phyloP scores from a whole-genome alignment of 2,888 invertebrate genomes.

The Aphidoletes aphidimyza region DNA sequence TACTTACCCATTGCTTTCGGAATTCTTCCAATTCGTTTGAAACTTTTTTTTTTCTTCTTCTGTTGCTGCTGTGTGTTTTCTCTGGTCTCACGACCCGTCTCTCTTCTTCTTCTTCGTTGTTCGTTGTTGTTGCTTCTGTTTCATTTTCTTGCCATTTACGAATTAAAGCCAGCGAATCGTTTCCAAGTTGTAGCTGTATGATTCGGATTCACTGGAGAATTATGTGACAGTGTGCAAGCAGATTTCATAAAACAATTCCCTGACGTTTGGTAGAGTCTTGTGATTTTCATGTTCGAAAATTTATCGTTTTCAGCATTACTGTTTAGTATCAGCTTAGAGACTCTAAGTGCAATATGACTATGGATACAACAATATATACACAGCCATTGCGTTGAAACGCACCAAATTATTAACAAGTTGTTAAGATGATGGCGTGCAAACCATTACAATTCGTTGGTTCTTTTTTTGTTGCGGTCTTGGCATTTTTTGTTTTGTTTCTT shows the following conservation, averaged over 20 bases:
- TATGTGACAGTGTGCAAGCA: not conserved
- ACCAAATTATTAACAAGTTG: too few species aligned
- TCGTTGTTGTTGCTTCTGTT: not conserved
- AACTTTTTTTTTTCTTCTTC: not conserved
- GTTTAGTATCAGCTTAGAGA: too few species aligned
- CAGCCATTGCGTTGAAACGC: too few species aligned
- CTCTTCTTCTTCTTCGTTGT: too few species aligned
- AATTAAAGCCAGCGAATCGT: conserved; percentile 28
- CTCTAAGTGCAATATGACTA: too few species aligned
- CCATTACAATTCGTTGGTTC: too few species aligned
- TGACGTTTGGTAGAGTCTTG: not conserved
- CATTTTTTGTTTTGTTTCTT: too few species aligned
- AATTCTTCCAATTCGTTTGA: not conserved
- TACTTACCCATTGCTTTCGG: not conserved
- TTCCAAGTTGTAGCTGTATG: not conserved
- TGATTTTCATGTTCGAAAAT: not conserved
- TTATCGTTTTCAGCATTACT: not conserved
- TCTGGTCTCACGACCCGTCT: too few species aligned
- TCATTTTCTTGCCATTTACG: conserved; percentile 23
- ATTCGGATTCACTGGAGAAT: not conserved
- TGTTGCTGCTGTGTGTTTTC: too few species aligned
- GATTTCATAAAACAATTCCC: conserved; percentile 14
- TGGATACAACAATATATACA: too few species aligned
- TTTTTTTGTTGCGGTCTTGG: too few species aligned
- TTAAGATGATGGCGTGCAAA: too few species aligned